These are phyloP conservation scores for Drosophila leonis DNA, from an alignment of 2,888 invertebrate species.

Conservation along the genomic window DNA sequence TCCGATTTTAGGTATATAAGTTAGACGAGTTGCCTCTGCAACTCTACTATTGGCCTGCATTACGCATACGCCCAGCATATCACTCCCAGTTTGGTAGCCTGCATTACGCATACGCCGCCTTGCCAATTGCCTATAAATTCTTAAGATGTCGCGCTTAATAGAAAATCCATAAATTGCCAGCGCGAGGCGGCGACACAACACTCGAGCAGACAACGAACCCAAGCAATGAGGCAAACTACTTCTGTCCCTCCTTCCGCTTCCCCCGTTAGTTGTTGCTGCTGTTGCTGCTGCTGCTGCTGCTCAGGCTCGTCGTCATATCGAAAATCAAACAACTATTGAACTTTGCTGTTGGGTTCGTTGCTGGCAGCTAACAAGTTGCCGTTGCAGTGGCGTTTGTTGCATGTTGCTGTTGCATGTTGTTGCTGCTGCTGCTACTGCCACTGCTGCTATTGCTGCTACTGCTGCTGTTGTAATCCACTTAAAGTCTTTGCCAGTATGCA, in stretches of 20 bases:
- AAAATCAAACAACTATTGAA: conserved; percentile 57
- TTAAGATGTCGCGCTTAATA: conserved; percentile 33
- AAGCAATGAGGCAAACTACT: conserved; percentile 8
- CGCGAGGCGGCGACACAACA: conserved; percentile 21
- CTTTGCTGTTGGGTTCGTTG: conserved; percentile 30
- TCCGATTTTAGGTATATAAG: neutral
- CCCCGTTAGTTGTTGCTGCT: neutral
- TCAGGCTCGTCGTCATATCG: conserved; percentile 23
- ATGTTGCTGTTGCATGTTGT: conserved; percentile 9
- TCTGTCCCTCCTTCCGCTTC: neutral
- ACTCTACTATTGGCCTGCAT: neutral
- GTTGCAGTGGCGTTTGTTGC: conserved; percentile 12
- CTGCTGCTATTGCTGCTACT: conserved; percentile 5
- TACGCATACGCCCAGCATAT: neutral
- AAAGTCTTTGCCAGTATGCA: conserved; percentile 51
- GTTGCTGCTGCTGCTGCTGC: neutral
- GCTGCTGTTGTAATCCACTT: conserved; percentile 69
- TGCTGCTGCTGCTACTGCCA: conserved; percentile 6
- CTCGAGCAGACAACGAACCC: conserved; percentile 50
- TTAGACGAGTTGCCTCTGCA: neutral
- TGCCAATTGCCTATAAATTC: conserved; percentile 29
- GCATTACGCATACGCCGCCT: conserved; percentile 9
- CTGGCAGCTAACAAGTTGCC: conserved; percentile 64
- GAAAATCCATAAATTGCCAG: conserved; percentile 49
- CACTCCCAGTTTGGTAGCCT: neutral